phyloP scores from a whole-genome alignment of 2,113 vertebrate species.

The Hypomesus transpacificus region DNA sequence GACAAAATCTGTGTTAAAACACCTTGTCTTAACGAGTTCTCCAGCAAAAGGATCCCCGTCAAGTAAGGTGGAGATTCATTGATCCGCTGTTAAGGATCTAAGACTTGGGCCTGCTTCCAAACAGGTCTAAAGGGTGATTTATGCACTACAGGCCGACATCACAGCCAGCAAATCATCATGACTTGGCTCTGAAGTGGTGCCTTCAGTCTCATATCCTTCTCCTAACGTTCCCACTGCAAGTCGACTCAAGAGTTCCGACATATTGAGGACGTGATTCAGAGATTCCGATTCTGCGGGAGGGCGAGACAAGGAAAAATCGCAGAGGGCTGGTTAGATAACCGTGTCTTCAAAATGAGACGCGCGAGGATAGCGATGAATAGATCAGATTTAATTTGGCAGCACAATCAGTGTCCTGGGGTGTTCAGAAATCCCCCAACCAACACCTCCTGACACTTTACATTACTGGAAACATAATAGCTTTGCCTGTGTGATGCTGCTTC shows the following conservation, averaged over 20 bases:
- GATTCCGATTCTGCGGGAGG: background rate
- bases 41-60: background rate
- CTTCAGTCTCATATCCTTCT: background rate
- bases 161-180: background rate
- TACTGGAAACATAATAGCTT: background rate
- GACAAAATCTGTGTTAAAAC: background rate
- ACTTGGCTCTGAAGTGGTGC: background rate
- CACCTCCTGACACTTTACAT: background rate
- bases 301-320: background rate
- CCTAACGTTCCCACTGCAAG: background rate
- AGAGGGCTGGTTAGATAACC: background rate
- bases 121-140: background rate
- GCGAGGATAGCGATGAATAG: background rate
- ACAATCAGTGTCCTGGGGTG: constrained; percentile 1
- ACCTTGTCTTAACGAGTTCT: background rate
- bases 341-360: background rate
- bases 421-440: background rate
- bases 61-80: constrained; percentile 11
- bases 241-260: background rate
- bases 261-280: constrained; percentile 1
- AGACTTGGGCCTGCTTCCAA: background rate
- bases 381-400: constrained; percentile 1
- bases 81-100: background rate
- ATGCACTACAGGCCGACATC: background rate
- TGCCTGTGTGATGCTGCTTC: background rate